Base-by-base conservation (phyloP, 2,797 vertebrate genomes). In the Falco peregrinus region DNA sequence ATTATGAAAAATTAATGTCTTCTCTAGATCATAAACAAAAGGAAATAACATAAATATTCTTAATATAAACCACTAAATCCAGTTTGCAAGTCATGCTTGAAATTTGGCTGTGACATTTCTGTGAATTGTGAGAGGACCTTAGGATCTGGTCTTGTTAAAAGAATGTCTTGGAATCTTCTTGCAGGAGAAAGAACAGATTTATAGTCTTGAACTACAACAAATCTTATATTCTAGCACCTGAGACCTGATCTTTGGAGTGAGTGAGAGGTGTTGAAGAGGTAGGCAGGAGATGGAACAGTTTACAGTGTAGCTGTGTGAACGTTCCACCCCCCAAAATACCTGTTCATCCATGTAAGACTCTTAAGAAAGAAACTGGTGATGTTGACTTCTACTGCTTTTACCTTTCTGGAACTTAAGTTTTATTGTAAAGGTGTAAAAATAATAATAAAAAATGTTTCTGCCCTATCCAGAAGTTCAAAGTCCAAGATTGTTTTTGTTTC, bases 401-500 rank as follows among this genome's bases (percentile, higher is more conserved):
- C 57, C 35, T 94, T 96, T 96, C 71, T 67, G 84, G 73, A 92
- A 90, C 54, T 91, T 85, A 80, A 74, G 59, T 78, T 91, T 84
- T 89, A 61, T 85, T 82, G 43, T 35, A 69, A 80, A 74, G 12
- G 24, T 95, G 12, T 18, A 56, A n/a, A 37, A 45, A 81, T 37
- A 82, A 53, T 39, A 20, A 29, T 24, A 28, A 43, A 43, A 43
- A 43, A 43, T 43, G 10, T 3, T 35, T 68, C 7, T 65, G 39
- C 84, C 43, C 57, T 71, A 13, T 57, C 41, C 64, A 43, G 73
- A 93, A 80, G 35, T 93, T 96, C 48, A 17, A 93, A 95, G 57
- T 54, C 45, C 61, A 69, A 79, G 54, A 39, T 39, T 77, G 31
- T 84, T 95, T 80, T 94, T 92, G 29, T 65, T 89, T 80, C 47